A percentile compares a stretch with the other conserved stretches of the same genome.
Conservation (phyloP, 2,113 vertebrate species). For the Oncorhynchus mykiss region DNA sequence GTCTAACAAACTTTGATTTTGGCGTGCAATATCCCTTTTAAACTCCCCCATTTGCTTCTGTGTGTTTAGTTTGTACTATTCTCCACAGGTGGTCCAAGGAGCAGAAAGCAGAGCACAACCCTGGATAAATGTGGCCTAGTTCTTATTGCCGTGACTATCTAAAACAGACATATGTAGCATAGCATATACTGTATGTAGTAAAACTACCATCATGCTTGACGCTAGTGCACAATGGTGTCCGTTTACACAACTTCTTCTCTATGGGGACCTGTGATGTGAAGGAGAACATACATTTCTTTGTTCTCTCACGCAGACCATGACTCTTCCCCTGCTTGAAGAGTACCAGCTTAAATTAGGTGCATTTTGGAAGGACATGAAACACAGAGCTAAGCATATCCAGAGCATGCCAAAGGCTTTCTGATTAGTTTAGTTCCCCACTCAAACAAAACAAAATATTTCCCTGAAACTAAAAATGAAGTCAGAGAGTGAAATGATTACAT, state of each 20-base stretch:
- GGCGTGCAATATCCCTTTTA: too few species aligned
- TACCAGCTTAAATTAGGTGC: slow-evolving; percentile 41
- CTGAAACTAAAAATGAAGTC: background rate
- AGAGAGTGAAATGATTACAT: background rate
- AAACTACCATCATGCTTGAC: slow-evolving; percentile 18
- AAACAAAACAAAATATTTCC: background rate
- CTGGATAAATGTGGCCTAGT: background rate
- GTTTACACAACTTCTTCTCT: slow-evolving; percentile 17
- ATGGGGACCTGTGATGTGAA: background rate
- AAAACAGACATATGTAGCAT: slow-evolving; percentile 24
- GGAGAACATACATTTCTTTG: slow-evolving; percentile 21
- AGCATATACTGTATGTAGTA: slow-evolving; percentile 12
- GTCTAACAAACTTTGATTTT: too few species aligned
- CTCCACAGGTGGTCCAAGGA: slow-evolving; percentile 35
- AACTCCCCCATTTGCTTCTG: slow-evolving; percentile 23
- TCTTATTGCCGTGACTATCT: slow-evolving; percentile 10
- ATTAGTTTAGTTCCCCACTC: slow-evolving; percentile 3
- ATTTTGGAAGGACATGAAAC: slow-evolving; percentile 50
- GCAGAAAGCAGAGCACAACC: background rate
- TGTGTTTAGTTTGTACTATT: slow-evolving; percentile 26
- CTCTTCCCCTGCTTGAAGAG: slow-evolving; percentile 28
- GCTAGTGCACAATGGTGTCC: slow-evolving; percentile 24
- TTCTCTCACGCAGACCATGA: slow-evolving; percentile 16
- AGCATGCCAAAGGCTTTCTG: slow-evolving; percentile 30
- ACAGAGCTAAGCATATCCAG: slow-evolving; percentile 47